Percentiles rank a stretch among this genome's conserved stretches.
Conservation (phyloP, 2,888 invertebrate species). For the Polydrusus tereticollis region DNA sequence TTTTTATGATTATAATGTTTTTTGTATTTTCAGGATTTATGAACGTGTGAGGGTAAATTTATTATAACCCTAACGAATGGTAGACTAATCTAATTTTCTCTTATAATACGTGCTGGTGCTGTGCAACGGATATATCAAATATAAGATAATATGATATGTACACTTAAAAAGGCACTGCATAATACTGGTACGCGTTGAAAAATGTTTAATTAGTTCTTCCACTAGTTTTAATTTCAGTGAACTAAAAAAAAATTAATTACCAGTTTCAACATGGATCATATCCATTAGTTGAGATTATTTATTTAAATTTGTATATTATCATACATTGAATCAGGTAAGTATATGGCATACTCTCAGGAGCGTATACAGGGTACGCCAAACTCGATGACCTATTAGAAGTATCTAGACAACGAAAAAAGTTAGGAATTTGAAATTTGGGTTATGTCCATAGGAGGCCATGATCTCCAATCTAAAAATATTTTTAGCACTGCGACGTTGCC, state of each 20-base stretch:
- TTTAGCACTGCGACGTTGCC: too few relatives aligned
- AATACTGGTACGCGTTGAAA: not conserved
- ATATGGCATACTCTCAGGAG: too few relatives aligned
- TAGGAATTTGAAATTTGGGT: too few relatives aligned
- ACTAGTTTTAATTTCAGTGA: not conserved
- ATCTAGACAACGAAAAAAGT: too few relatives aligned
- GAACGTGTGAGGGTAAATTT: slow-evolving; percentile 8
- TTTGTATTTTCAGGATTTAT: slow-evolving; percentile 10
- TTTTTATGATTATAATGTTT: slow-evolving; percentile 3
- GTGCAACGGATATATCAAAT: slow-evolving; percentile 13
- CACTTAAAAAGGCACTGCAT: not conserved
- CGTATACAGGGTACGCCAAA: too few relatives aligned
- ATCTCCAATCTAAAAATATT: too few relatives aligned
- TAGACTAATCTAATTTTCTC: slow-evolving; percentile 25
- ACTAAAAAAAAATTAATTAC: not conserved
- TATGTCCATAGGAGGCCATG: too few relatives aligned
- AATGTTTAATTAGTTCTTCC: not conserved
- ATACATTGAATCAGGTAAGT: too few relatives aligned
- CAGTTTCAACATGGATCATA: too few relatives aligned
- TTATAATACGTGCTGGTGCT: slow-evolving; percentile 18
- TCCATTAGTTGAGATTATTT: too few relatives aligned
- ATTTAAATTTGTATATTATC: too few relatives aligned
- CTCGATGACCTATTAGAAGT: too few relatives aligned
- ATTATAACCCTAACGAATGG: slow-evolving; percentile 15
- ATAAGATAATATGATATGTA: slow-evolving; percentile 16